These are phyloP conservation scores for Eupithecia subfuscata DNA, from an alignment of 2,888 invertebrate species.

Conservation along the genomic window DNA sequence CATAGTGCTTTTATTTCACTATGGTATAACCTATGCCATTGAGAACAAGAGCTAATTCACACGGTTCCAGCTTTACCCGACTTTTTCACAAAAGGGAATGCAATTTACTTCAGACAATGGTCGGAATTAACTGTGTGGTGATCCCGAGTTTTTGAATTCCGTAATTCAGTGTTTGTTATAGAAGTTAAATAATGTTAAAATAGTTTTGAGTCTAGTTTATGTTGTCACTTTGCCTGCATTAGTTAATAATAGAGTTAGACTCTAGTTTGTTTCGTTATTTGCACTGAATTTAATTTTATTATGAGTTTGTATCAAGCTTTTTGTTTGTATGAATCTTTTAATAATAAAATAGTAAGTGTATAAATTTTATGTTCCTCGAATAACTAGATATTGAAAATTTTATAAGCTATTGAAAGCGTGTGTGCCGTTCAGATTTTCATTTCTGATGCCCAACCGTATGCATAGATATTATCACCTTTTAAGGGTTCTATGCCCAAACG, in stretches of 20 bases:
- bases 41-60: slow-evolving; percentile 43
- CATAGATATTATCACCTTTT: too few relatives aligned
- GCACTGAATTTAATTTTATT: not conserved
- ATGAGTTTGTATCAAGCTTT: not conserved
- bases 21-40: slow-evolving; percentile 36
- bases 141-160: slow-evolving; percentile 48
- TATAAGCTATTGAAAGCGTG: not conserved
- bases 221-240: slow-evolving; percentile 3
- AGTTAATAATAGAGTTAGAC: not conserved
- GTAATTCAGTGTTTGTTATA: slow-evolving; percentile 34
- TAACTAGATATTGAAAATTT: not conserved
- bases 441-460: too few relatives aligned
- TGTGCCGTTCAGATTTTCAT: not conserved
- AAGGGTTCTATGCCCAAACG: too few relatives aligned
- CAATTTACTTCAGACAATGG: slow-evolving; percentile 61
- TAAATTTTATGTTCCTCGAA: not conserved
- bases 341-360: not conserved
- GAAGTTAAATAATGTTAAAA: slow-evolving; percentile 23
- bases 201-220: slow-evolving; percentile 21
- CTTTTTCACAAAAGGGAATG: slow-evolving; percentile 54
- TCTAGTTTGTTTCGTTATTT: not conserved
- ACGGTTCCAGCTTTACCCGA: slow-evolving; percentile 39
- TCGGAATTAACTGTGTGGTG: slow-evolving; percentile 55
- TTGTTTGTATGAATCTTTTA: not conserved
- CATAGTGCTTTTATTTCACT: slow-evolving; percentile 24